Evolutionary conservation across 2,113 vertebrate genomes (phyloP), one percentile per base, ranked within the genome.

Genomic region (Carassius carassius): DNA sequence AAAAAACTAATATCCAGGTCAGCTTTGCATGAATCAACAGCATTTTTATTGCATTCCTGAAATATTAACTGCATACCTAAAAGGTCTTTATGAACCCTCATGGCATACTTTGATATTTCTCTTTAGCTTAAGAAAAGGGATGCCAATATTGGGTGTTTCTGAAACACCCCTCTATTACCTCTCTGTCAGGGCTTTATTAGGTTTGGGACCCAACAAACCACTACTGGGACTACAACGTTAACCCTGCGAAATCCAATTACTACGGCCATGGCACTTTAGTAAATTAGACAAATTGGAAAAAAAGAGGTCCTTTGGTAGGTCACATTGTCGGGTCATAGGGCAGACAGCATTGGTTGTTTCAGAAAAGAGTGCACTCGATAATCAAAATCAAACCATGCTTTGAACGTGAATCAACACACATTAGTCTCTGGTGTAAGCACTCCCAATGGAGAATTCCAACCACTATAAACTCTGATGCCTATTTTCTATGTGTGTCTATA

Each of bases 181-280:
- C 51, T 82, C 85, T 86, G 85, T 84, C 83, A 82, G 74, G 76
- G 35, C 49, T 82, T 89, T 90, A 90, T 89, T 90, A 89, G 88
- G 86, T 89, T 84, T 88, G 89, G 86, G 89, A 89, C 85, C 86
- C 78, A 84, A 81, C 82, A 87, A 87, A 82, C 78, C 80, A 84
- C 88, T 81, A 67, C 60, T 77, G 87, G 84, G 87, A 87, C 80
- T 70, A 78, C 78, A 44, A 86, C 86, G 87, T 85, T 89, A 86
- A 78, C 51, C 54, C 56, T 1, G 19, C 56, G 54, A 88, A 91
- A 83, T 84, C 78, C 85, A 87, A 88, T 88, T 87, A 85, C 77
- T 60, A 81, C 54, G 29, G 78, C 84, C 56, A 60, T 78, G 60
- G 80, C 78, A 84, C 85, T 86, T 84, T 81, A 77, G 82, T 84